Evolutionary conservation across 1,140 invertebrate genomes (phyloP).

Genomic region (Lepidostoma basale): DNA sequence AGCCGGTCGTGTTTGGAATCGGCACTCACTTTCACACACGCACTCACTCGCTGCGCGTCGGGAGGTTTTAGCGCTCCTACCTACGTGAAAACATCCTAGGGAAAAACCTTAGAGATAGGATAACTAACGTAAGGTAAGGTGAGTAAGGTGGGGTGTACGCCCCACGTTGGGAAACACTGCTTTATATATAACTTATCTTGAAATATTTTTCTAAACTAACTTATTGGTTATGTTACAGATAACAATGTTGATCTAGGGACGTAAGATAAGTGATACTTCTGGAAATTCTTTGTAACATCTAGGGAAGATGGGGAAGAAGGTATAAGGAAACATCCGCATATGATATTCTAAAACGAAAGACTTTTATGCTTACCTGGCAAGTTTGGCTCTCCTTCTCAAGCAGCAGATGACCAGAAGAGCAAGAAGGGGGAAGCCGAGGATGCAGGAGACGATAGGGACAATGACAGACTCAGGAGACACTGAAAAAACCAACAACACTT

Average conservation of each 20-base stretch:
- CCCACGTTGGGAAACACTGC: too few relatives aligned
- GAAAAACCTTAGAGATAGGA: too few relatives aligned
- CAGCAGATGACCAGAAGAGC: slow-evolving; percentile 87
- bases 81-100: too few relatives aligned
- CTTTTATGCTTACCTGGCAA: slow-evolving; percentile 68
- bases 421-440: slow-evolving; percentile 84
- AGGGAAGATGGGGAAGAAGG: not conserved
- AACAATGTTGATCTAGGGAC: not conserved
- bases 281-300: too few relatives aligned
- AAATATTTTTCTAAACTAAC: not conserved
- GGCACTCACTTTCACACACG: too few relatives aligned
- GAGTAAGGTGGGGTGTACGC: too few relatives aligned
- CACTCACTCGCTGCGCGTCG: too few relatives aligned
- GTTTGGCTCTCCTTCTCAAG: slow-evolving; percentile 77
- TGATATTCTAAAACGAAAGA: too few relatives aligned
- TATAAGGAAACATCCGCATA: too few relatives aligned
- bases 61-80: too few relatives aligned
- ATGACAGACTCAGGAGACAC: slow-evolving; percentile 87
- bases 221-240: not conserved
- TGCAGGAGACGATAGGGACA: slow-evolving; percentile 87
- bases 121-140: too few relatives aligned
- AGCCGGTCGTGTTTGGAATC: too few relatives aligned
- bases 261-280: not conserved
- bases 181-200: not conserved
- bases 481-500: slow-evolving; percentile 58